A percentile compares a stretch with the other conserved stretches of the same genome.
Conservation (phyloP, 2,888 invertebrate species). For the Eupithecia exiguata region DNA sequence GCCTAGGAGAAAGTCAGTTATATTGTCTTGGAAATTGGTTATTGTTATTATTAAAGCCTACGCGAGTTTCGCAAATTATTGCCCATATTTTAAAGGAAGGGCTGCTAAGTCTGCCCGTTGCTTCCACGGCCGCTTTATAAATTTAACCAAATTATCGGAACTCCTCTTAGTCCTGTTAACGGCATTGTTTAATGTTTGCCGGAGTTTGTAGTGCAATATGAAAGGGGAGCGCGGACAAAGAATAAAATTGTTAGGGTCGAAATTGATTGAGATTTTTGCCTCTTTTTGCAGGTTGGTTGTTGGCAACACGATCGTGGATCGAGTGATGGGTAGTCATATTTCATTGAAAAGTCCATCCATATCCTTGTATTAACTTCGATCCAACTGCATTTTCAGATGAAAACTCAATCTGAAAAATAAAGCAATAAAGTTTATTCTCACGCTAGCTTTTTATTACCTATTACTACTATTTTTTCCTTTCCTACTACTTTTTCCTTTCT, state of each 20-base stretch:
- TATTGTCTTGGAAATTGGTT: not conserved
- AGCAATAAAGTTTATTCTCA: not conserved
- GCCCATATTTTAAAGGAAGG: not conserved
- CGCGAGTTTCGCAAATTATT: not conserved
- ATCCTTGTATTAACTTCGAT: not conserved
- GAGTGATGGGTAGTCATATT: slow-evolving; percentile 16
- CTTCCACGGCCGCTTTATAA: slow-evolving; percentile 52
- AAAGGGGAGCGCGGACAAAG: slow-evolving; percentile 45
- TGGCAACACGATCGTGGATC: slow-evolving; percentile 18
- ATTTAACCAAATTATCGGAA: slow-evolving; percentile 67
- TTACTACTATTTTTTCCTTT: slow-evolving; percentile 1
- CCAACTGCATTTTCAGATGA: not conserved
- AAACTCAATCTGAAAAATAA: not conserved
- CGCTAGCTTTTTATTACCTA: not conserved
- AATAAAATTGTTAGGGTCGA: slow-evolving; percentile 34
- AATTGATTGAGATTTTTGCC: slow-evolving; percentile 34
- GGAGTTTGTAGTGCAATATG: slow-evolving; percentile 47
- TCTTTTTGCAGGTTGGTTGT: slow-evolving; percentile 24
- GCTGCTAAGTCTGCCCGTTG: slow-evolving; percentile 6
- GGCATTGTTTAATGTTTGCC: slow-evolving; percentile 53
- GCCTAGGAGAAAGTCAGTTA: not conserved
- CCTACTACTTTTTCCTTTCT: slow-evolving; percentile 2
- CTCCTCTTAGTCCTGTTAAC: slow-evolving; percentile 50
- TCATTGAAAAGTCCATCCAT: not conserved
- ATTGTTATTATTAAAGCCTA: not conserved